Evolutionary conservation across 2,113 vertebrate genomes (phyloP), one percentile per base, ranked within the genome.

Genomic region (Hystrix cristata): DNA sequence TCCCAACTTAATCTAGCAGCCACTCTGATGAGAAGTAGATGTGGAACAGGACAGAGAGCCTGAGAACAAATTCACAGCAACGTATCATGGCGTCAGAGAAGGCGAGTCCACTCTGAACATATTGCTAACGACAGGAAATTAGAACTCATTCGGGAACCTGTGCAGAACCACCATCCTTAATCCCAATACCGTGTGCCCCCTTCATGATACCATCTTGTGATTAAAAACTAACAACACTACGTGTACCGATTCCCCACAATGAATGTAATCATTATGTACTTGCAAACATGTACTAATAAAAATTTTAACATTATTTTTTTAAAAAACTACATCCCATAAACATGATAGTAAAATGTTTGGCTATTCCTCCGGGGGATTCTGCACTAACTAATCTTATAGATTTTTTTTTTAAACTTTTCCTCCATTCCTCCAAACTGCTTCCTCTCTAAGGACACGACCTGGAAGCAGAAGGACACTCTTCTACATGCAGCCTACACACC

Each of bases 401-500:
- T 10, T 53, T 53, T 78, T 13, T 80, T n/a, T n/a, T 80, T 59
- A 65, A 46, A 27, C 21, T 19, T 38, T n/a, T 51, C 53, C 38
- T 69, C 48, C 60, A 59, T 53, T 69, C 55, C 8, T 5, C 38
- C 38, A 38, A 57, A 57, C 46, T 13, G 29, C 16, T 18, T 21
- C 51, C 0, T 27, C 69, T 55, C 5, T 38, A 14, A 62, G 87
- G 38, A 3, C 53, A 43, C 23, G 3, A 1, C 14, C 7, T 1
- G 53, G n/a, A 43, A 16, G 13, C 0, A 10, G 23, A 14, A 53
- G 76, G 34, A 67, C 0, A 2, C 9, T 65, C 29, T 4, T 14
- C 16, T 21, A 1, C 82, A 5, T 1, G 5, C 25, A 23, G n/a
- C 23, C 5, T 7, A 1, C 48, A 69, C 53, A 7, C n/a, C 10